These are phyloP conservation scores for Gobio gobio DNA, from an alignment of 2,113 vertebrate genomes.

Conservation along the genomic window DNA sequence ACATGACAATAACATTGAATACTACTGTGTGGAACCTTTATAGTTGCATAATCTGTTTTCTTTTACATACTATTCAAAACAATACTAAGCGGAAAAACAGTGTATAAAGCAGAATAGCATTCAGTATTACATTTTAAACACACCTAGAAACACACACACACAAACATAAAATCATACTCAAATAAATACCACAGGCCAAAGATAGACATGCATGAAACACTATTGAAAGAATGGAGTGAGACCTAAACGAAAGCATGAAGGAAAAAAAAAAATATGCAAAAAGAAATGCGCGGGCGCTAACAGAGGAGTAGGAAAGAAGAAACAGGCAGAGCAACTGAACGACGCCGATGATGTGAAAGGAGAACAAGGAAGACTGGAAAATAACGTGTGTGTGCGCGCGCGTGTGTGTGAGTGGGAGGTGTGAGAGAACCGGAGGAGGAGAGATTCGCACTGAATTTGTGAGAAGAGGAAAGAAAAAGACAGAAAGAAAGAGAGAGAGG, in stretches of 20 bases:
- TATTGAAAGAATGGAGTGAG: not conserved
- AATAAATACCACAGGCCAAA: not conserved
- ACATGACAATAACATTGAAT: not conserved
- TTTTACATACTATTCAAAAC: not conserved
- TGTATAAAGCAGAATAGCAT: not conserved
- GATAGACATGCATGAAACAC: not conserved
- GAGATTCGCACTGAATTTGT: slow-evolving; percentile 50
- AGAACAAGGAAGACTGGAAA: slow-evolving; percentile 41
- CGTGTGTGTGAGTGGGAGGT: slow-evolving; percentile 58
- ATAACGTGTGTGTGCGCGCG: slow-evolving; percentile 48
- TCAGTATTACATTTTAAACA: not conserved
- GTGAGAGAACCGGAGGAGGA: slow-evolving; percentile 51
- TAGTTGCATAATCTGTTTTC: not conserved
- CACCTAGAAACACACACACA: not conserved
- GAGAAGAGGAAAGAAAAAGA: slow-evolving; percentile 23
- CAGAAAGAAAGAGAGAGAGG: slow-evolving; percentile 30
- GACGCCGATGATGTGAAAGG: slow-evolving; percentile 15
- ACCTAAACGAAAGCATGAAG: not conserved
- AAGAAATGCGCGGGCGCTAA: not conserved
- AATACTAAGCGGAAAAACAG: not conserved
- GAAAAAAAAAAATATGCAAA: not conserved
- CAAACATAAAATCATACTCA: not conserved
- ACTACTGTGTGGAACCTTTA: not conserved
- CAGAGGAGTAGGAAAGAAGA: slow-evolving; percentile 33
- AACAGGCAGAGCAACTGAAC: slow-evolving; percentile 31